Base-by-base conservation (phyloP, 2,888 invertebrate species). In the Ennomos quercinarius region DNA sequence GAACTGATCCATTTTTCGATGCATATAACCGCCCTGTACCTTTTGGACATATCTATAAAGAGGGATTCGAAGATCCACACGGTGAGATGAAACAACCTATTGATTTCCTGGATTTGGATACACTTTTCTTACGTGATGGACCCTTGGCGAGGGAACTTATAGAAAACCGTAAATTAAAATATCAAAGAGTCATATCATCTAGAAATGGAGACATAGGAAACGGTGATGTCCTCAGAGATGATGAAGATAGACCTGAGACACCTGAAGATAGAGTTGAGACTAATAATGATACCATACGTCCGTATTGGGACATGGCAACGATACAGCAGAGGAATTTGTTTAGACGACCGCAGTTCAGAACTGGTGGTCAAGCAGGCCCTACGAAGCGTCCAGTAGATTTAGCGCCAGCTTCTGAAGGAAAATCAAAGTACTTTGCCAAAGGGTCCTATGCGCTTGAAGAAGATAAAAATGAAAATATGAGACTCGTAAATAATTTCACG, bases 1-100 rank as follows among this genome's bases (percentile, higher is more conserved):
- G 8, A 9, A 4, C 3, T 34, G 34, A 52, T 10, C 0, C 10
- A 34, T 10, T 1, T 9, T 9, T 9, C 11, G 37, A 41, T 9
- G 12, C 8, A 40, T 48, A n/a, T 4, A 40, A 27, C 5, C 39
- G 67, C 4, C 73, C 75, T 2, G 74, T 84, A 2, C 78, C 82
- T 1, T 85, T 84, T 57, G 79, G 80, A 27, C 80, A 83, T 43
- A 73, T 86, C n/a, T 72, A 64, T 8, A 72, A 61, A 63, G 71
- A 78, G 3, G 83, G 84, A 1, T 68, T 72, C 2, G 73, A 63
- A 57, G 80, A 83, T 17, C 67, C 71, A 0, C 9, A 9, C 3
- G 11, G 36, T 50, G 35, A 43, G 9, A 12, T 52, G 0, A 77
- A 75, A 54, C 63, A 66, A 54, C 81, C 83, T 0, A 2, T 74